Conservation (phyloP, 1,140 invertebrate genomes). For the Odontomachus brunneus region DNA sequence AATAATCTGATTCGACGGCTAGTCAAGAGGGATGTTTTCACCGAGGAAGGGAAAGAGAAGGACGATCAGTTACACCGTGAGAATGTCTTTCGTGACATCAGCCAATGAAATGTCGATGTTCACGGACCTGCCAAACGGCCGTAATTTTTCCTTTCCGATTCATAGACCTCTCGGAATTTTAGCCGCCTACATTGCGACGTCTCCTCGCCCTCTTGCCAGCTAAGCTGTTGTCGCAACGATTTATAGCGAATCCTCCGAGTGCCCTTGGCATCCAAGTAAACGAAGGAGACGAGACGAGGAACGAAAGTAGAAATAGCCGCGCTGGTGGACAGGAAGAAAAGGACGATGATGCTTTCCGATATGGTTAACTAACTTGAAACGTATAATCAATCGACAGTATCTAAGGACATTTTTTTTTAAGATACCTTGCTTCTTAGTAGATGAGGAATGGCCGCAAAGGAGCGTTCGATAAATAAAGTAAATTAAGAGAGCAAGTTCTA, state of each 20-base stretch:
- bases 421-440: too few relatives aligned
- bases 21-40: slow-evolving; percentile 38
- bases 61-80: slow-evolving; percentile 13
- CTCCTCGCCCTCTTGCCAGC: not conserved
- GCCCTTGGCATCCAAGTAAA: not conserved
- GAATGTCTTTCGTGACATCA: slow-evolving; percentile 26
- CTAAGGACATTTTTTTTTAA: too few relatives aligned
- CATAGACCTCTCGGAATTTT: slow-evolving; percentile 28
- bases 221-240: slow-evolving; percentile 9
- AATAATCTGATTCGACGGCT: slow-evolving; percentile 36
- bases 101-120: slow-evolving; percentile 17
- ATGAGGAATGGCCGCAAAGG: too few relatives aligned
- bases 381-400: too few relatives aligned
- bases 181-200: not conserved
- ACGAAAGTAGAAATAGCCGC: not conserved
- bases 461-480: not conserved
- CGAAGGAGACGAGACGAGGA: not conserved
- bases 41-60: not conserved
- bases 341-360: too few relatives aligned
- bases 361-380: too few relatives aligned
- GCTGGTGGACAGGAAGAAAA: too few relatives aligned
- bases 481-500: not conserved
- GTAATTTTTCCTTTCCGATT: slow-evolving; percentile 44
- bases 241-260: slow-evolving; percentile 8
- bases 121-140: not conserved